A percentile compares a stretch with the other conserved stretches of the same genome.
phyloP scores from a whole-genome alignment of 1,140 invertebrate genomes.

The Nautilus pompilius region DNA sequence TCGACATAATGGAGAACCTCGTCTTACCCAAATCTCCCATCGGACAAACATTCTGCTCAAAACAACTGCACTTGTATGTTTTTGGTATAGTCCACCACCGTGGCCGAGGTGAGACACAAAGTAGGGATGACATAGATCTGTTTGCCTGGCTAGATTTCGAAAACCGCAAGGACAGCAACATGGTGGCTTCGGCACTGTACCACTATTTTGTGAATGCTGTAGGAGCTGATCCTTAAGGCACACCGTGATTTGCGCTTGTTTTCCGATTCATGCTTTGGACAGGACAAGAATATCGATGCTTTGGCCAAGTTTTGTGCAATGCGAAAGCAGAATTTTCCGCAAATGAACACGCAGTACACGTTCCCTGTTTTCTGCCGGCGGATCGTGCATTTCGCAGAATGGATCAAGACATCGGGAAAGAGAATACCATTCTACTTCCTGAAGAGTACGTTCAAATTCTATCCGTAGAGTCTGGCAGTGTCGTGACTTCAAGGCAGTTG shows the following conservation, averaged over 20 bases:
- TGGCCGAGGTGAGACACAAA: not conserved
- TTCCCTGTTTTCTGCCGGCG: conserved; percentile 42
- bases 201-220: not conserved
- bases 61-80: conserved; percentile 9
- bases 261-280: not conserved
- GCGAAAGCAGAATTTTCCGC: not conserved
- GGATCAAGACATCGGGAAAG: conserved; percentile 36
- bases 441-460: not conserved
- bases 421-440: conserved; percentile 48
- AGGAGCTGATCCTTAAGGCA: not conserved
- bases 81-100: conserved; percentile 7
- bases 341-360: conserved; percentile 18
- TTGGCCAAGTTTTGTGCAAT: not conserved
- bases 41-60: conserved; percentile 8
- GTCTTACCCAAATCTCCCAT: conserved; percentile 10
- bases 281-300: conserved; percentile 1
- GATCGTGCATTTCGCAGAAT: conserved; percentile 40
- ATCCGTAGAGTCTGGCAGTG: not conserved
- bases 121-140: conserved; percentile 1
- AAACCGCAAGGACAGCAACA: conserved; percentile 12
- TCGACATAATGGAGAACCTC: conserved; percentile 15
- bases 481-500: not conserved
- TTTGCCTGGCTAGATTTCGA: conserved; percentile 7
- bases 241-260: not conserved
- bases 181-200: conserved; percentile 10